Conservation (phyloP, 2,113 vertebrate genomes). For the Xiphias gladius region DNA sequence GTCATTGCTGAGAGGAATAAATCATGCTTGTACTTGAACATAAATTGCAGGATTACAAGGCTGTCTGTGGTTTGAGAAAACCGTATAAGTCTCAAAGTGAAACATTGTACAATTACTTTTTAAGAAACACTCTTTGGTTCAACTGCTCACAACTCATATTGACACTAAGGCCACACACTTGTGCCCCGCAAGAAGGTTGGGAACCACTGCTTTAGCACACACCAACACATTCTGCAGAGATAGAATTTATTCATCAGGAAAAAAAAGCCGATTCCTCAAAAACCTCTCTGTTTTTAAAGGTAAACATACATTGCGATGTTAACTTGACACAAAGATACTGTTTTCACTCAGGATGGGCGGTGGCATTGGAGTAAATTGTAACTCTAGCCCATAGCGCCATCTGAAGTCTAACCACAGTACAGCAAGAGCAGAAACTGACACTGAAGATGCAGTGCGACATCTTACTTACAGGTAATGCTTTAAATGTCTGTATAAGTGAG, state of each 20-base stretch:
- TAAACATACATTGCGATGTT: not conserved
- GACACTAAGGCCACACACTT: too few relatives aligned
- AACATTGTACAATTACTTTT: too few relatives aligned
- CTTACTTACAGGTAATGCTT: not conserved
- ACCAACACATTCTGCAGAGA: too few relatives aligned
- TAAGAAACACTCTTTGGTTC: not conserved
- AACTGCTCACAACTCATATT: not conserved
- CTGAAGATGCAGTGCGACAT: not conserved
- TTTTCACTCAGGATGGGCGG: not conserved
- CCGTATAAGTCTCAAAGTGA: not conserved
- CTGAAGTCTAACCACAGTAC: slow-evolving; percentile 1
- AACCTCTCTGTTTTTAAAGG: too few relatives aligned
- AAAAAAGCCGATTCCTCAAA: not conserved
- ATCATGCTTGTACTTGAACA: not conserved
- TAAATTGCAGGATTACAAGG: not conserved
- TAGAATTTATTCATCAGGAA: not conserved
- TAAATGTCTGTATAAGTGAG: too few relatives aligned
- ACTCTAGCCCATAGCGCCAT: slow-evolving; percentile 38
- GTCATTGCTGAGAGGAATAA: not conserved
- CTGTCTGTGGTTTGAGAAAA: not conserved
- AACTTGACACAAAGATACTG: not conserved
- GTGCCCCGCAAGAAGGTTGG: too few relatives aligned
- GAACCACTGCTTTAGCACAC: too few relatives aligned
- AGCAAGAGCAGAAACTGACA: not conserved
- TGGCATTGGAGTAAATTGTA: not conserved